A percentile compares a stretch with the other conserved stretches of the same genome.
These are phyloP conservation scores for Tryphoninae sp. DNA, from an alignment of 2,888 invertebrate species.

Conservation along the genomic window DNA sequence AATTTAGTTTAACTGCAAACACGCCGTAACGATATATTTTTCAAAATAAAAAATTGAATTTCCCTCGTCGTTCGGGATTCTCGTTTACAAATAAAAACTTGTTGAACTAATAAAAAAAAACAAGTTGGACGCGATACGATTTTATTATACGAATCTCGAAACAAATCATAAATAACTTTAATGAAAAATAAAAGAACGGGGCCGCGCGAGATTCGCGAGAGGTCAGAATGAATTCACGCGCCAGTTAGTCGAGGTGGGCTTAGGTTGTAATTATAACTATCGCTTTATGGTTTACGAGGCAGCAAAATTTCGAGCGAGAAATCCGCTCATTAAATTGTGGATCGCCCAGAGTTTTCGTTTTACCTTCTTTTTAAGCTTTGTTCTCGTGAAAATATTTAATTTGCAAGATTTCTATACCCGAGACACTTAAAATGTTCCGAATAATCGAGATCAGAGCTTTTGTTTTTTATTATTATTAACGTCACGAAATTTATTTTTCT, in stretches of 20 bases:
- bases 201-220: constrained; percentile 22
- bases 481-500: too few relatives aligned
- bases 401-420: too few relatives aligned
- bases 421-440: too few relatives aligned
- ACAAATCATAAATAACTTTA: neutral
- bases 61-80: too few relatives aligned
- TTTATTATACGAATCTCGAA: neutral
- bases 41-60: too few relatives aligned
- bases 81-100: too few relatives aligned
- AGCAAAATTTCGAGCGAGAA: constrained; percentile 35
- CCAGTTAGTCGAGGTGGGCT: constrained; percentile 31
- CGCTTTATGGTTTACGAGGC: constrained; percentile 38
- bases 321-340: constrained; percentile 41
- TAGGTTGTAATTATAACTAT: constrained; percentile 45
- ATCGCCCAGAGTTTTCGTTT: constrained; percentile 6
- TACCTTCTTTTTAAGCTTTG: neutral
- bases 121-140: neutral
- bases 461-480: too few relatives aligned
- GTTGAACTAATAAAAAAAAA: too few relatives aligned
- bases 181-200: neutral
- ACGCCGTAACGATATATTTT: too few relatives aligned
- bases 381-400: neutral
- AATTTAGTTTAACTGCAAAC: too few relatives aligned
- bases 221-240: constrained; percentile 32
- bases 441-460: too few relatives aligned